Percentiles rank a stretch among this genome's conserved stretches.
Evolutionary conservation across 2,797 vertebrate genomes (phyloP).

Genomic region (Muscicapa striata): DNA sequence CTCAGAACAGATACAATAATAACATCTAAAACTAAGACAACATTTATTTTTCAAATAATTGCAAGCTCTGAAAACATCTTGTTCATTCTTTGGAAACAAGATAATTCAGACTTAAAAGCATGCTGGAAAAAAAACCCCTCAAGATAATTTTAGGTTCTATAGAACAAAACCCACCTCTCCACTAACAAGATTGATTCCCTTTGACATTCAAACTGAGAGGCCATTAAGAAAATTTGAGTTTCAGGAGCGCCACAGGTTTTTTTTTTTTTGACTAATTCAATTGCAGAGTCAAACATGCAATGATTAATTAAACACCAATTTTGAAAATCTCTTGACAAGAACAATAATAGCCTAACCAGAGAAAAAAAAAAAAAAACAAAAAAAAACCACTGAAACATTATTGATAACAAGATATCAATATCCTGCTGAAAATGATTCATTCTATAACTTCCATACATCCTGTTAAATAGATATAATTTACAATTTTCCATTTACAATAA

Average conservation of each 20-base stretch:
- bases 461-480: background rate
- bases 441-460: background rate
- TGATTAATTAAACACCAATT: background rate
- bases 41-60: background rate
- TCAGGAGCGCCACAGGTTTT: background rate
- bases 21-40: background rate
- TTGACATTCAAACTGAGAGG: background rate
- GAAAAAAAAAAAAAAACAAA: background rate
- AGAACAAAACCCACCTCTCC: background rate
- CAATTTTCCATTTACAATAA: background rate
- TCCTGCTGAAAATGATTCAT: background rate
- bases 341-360: background rate
- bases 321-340: background rate
- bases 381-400: background rate
- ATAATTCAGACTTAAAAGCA: background rate
- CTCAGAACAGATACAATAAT: background rate
- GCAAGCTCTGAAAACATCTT: background rate
- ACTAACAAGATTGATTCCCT: background rate
- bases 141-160: background rate
- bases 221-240: background rate
- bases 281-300: background rate
- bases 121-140: fast-evolving
- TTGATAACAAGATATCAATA: background rate
- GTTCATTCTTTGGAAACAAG: background rate
- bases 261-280: background rate